Conservation (phyloP, 2,113 vertebrate species). For the Corydoras maculifer region DNA sequence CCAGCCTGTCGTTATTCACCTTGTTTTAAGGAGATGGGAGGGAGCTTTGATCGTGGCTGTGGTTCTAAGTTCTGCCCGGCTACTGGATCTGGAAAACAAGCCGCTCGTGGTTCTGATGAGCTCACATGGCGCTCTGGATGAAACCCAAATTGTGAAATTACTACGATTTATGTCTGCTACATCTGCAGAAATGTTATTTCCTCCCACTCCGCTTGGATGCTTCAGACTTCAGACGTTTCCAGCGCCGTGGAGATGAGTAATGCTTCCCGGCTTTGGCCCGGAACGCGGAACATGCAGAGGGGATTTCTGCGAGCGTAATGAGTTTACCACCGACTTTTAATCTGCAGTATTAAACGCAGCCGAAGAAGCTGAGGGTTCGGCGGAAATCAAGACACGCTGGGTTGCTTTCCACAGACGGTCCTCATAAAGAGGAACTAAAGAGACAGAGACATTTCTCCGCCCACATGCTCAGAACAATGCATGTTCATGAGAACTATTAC, state of each 20-base stretch:
- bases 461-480: too few relatives aligned
- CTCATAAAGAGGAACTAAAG: not conserved
- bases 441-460: not conserved
- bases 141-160: not conserved
- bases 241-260: conserved; percentile 23
- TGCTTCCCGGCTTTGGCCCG: not conserved
- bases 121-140: not conserved
- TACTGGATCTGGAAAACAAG: not conserved
- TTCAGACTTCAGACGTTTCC: conserved; percentile 27
- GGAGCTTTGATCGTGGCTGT: too few relatives aligned
- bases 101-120: not conserved
- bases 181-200: conserved; percentile 1
- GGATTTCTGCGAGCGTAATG: not conserved
- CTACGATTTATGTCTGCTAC: not conserved
- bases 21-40: too few relatives aligned
- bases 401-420: not conserved
- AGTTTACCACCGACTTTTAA: conserved; percentile 1
- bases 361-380: not conserved
- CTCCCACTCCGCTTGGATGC: conserved; percentile 3
- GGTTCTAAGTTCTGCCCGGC: too few relatives aligned
- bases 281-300: conserved; percentile 15
- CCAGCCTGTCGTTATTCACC: too few relatives aligned
- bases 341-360: conserved; percentile 10
- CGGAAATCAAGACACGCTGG: not conserved
- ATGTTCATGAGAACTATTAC: too few relatives aligned